phyloP scores from a whole-genome alignment of 2,797 vertebrate species.

The Iguana delicatissima region DNA sequence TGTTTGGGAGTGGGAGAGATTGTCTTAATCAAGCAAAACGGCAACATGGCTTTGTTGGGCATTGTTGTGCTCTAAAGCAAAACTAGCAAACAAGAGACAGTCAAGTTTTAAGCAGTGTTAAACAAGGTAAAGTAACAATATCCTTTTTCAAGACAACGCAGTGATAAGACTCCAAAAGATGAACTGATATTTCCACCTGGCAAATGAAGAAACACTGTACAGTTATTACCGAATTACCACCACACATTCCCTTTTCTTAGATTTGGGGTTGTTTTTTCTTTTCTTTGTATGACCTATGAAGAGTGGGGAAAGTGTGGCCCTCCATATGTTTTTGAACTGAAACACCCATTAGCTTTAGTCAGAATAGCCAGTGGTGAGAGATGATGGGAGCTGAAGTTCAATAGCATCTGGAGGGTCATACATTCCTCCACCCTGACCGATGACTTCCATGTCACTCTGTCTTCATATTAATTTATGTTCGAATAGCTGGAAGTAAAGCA shows the following conservation, averaged over 20 bases:
- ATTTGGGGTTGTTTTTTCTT: not conserved
- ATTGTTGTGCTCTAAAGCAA: constrained; percentile 69
- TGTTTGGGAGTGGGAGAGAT: constrained; percentile 41
- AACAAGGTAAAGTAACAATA: constrained; percentile 54
- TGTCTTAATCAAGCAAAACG: constrained; percentile 75
- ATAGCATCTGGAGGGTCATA: too few species aligned
- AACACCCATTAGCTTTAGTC: not conserved
- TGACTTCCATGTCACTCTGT: not conserved
- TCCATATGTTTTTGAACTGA: not conserved
- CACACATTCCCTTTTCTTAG: not conserved
- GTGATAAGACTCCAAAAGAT: constrained; percentile 44
- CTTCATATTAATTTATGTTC: not conserved
- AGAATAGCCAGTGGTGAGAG: too few species aligned
- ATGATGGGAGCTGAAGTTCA: too few species aligned
- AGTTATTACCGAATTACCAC: not conserved
- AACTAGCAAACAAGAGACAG: constrained; percentile 74
- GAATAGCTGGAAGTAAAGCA: too few species aligned
- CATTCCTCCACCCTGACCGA: too few species aligned
- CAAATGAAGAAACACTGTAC: constrained; percentile 45
- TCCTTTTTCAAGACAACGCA: constrained; percentile 47
- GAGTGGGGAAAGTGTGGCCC: too few species aligned
- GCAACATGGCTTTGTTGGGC: constrained; percentile 70
- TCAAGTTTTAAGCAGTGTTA: constrained; percentile 58
- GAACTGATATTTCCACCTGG: constrained; percentile 4
- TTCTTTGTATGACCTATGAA: too few species aligned